Conservation (phyloP, 35 echinoderm and acorn worm species). For the Acanthaster planci region DNA sequence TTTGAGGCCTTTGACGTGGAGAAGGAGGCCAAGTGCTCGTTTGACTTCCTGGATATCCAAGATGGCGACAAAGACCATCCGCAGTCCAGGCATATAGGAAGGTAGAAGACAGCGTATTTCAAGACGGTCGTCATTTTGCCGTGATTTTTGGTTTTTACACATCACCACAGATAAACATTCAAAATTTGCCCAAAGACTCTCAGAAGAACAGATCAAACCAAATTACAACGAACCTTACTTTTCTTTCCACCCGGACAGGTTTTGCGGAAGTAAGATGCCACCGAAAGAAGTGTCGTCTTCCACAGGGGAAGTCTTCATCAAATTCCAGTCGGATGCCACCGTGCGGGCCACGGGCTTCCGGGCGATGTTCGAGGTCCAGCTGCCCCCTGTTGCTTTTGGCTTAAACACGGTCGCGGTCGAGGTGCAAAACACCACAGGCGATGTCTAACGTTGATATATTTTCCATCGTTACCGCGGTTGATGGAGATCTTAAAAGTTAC, state of each 20-base stretch:
- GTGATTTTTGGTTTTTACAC: too few relatives aligned
- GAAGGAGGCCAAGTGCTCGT: constrained; percentile 52
- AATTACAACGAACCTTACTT: neutral
- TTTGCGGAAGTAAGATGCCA: constrained; percentile 58
- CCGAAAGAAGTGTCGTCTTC: constrained; percentile 48
- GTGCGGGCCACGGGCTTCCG: constrained; percentile 64
- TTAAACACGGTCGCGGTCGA: too few relatives aligned
- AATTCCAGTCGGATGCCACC: constrained; percentile 71
- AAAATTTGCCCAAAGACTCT: neutral
- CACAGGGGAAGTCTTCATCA: constrained; percentile 63
- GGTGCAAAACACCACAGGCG: too few relatives aligned
- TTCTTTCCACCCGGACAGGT: constrained; percentile 29
- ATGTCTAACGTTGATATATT: too few relatives aligned
- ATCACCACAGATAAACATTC: too few relatives aligned
- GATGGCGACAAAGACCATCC: constrained; percentile 41
- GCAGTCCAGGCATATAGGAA: constrained; percentile 60
- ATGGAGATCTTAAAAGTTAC: too few relatives aligned
- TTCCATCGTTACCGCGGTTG: too few relatives aligned
- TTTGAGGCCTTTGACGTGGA: constrained; percentile 71
- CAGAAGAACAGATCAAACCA: neutral
- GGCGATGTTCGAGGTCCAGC: constrained; percentile 52
- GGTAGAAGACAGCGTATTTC: constrained; percentile 27
- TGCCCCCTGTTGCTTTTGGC: too few relatives aligned
- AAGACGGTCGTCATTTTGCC: neutral
- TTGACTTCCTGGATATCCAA: constrained; percentile 61